phyloP scores from a whole-genome alignment of 1,140 invertebrate species.

The Sarcophaga peregrina region DNA sequence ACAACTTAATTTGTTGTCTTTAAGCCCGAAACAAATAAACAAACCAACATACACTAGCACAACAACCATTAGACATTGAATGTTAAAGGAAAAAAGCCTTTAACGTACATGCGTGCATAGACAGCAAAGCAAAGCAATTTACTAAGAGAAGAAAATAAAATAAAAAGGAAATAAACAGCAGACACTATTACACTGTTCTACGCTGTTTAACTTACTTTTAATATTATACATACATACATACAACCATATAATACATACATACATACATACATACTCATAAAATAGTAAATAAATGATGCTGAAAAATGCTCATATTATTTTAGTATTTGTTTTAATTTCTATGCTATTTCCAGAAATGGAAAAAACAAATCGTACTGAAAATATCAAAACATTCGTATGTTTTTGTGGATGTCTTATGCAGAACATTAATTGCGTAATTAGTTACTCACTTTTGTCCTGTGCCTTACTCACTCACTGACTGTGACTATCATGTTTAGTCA shows the following conservation, averaged over 20 bases:
- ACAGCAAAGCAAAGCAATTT: neutral
- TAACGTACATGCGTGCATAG: neutral
- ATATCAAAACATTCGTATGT: neutral
- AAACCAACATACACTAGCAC: too few species aligned
- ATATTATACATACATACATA: too few species aligned
- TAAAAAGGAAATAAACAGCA: neutral
- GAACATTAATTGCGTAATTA: conserved; percentile 33
- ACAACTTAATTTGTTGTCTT: conserved; percentile 5
- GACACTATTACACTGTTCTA: neutral
- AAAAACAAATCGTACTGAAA: too few species aligned
- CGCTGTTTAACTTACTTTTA: too few species aligned
- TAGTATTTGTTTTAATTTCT: too few species aligned
- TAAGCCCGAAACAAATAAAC: neutral
- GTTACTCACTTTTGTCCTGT: neutral
- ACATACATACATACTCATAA: neutral
- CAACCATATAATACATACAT: neutral
- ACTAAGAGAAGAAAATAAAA: neutral
- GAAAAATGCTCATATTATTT: too few species aligned
- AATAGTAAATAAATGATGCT: neutral
- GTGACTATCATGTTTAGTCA: too few species aligned
- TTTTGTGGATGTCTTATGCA: conserved; percentile 9
- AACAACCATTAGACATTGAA: too few species aligned
- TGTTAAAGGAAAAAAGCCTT: too few species aligned
- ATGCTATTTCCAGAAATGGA: too few species aligned
- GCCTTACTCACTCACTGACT: too few species aligned